Evolutionary conservation across 2,797 vertebrate genomes (phyloP).

Genomic region (Linurgus olivaceus): DNA sequence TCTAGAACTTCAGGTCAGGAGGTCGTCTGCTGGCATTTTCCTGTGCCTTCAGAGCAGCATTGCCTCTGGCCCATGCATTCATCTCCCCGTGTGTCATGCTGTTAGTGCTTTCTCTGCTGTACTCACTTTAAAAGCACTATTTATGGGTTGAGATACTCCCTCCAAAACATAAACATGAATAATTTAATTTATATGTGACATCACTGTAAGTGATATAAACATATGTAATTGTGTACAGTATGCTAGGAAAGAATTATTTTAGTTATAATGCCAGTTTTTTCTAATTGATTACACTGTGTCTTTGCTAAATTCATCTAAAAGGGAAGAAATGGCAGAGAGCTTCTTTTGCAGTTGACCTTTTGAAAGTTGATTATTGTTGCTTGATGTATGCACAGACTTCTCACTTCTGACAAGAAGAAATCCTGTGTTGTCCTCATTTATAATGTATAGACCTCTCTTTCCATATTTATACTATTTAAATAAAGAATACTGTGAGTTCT

Average conservation of each 20-base stretch:
- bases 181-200: background rate
- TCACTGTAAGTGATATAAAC: background rate
- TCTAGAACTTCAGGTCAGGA: constrained; percentile 32
- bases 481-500: background rate
- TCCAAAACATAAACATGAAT: constrained; percentile 8
- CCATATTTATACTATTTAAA: background rate
- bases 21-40: constrained; percentile 25
- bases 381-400: background rate
- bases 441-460: background rate
- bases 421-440: background rate
- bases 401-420: background rate
- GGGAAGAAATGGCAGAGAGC: background rate
- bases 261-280: background rate
- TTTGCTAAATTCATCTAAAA: background rate
- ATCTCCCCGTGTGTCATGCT: background rate
- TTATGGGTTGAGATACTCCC: background rate
- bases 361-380: background rate
- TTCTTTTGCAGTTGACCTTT: background rate
- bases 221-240: background rate
- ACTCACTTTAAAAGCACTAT: background rate
- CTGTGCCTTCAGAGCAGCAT: background rate
- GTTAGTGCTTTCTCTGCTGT: background rate
- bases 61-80: background rate
- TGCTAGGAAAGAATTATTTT: background rate
- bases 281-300: background rate